A percentile compares a stretch with the other conserved stretches of the same genome.
Evolutionary conservation across 2,797 vertebrate species (phyloP).

Genomic region (Miichthys miiuy): DNA sequence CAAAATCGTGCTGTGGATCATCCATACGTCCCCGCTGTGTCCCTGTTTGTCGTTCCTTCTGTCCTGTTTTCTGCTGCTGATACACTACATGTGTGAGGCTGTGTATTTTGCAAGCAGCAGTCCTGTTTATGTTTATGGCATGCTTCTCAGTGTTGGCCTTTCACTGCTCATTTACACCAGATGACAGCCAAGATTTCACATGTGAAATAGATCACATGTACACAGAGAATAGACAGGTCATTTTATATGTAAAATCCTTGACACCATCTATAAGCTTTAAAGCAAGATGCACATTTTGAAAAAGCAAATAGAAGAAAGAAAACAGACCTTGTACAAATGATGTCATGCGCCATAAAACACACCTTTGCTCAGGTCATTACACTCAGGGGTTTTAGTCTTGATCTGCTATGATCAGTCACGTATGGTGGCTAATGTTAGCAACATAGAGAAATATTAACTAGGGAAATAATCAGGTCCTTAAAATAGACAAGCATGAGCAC

Average conservation of each 20-base stretch:
- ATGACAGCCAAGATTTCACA: background rate
- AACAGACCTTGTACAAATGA: background rate
- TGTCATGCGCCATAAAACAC: background rate
- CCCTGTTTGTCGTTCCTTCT: background rate
- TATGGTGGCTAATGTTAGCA: background rate
- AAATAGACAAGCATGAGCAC: background rate
- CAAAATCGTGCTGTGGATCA: constrained; percentile 17
- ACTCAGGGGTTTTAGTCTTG: background rate
- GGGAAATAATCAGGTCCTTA: background rate
- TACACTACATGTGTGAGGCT: background rate
- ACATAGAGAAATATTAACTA: background rate
- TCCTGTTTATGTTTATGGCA: background rate
- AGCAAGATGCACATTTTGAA: background rate
- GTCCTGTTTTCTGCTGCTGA: constrained; percentile 2
- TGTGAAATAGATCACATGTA: background rate
- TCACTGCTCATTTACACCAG: background rate
- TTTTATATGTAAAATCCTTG: background rate
- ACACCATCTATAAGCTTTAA: background rate
- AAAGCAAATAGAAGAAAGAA: no score
- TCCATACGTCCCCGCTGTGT: background rate
- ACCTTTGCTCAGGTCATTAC: background rate
- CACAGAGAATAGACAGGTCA: background rate
- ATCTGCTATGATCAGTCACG: background rate
- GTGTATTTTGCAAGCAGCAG: constrained; percentile 5
- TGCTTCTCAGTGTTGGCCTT: background rate